Conservation (phyloP, 2,888 invertebrate species). For the Brachypterus glaber region DNA sequence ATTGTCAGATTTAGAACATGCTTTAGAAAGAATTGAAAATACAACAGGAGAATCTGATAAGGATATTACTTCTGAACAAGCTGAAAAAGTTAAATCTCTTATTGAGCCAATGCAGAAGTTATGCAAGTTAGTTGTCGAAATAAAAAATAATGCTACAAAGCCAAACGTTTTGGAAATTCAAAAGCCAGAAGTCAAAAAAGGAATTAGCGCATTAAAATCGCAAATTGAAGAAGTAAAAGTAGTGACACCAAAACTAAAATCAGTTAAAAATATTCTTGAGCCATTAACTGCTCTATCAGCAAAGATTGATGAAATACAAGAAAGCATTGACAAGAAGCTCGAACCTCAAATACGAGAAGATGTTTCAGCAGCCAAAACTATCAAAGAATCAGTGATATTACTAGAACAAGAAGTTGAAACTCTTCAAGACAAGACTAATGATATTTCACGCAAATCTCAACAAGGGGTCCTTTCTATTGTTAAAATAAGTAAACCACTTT, state of each 20-base stretch:
- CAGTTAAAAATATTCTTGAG: conserved; percentile 20
- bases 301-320: conserved; percentile 18
- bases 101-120: conserved; percentile 17
- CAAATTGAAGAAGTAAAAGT: conserved; percentile 16
- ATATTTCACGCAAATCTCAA: too few species aligned
- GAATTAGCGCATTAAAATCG: conserved; percentile 16
- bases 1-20: too few species aligned
- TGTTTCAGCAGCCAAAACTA: too few species aligned
- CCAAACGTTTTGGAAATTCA: conserved; percentile 19
- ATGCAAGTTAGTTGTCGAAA: conserved; percentile 13
- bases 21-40: conserved; percentile 1
- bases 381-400: too few species aligned
- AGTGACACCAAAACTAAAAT: conserved; percentile 2
- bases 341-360: conserved; percentile 1
- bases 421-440: too few species aligned
- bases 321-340: too few species aligned
- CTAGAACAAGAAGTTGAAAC: too few species aligned
- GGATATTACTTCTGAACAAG: background rate
- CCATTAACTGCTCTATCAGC: conserved; percentile 22
- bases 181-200: conserved; percentile 18
- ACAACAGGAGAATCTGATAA: background rate
- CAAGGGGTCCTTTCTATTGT: too few species aligned
- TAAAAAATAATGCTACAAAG: conserved; percentile 20
- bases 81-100: conserved; percentile 6
- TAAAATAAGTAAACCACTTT: too few species aligned